A percentile compares a stretch with the other conserved stretches of the same genome.
Conservation (phyloP, 1,140 invertebrate species). For the Cephus cinctus region DNA sequence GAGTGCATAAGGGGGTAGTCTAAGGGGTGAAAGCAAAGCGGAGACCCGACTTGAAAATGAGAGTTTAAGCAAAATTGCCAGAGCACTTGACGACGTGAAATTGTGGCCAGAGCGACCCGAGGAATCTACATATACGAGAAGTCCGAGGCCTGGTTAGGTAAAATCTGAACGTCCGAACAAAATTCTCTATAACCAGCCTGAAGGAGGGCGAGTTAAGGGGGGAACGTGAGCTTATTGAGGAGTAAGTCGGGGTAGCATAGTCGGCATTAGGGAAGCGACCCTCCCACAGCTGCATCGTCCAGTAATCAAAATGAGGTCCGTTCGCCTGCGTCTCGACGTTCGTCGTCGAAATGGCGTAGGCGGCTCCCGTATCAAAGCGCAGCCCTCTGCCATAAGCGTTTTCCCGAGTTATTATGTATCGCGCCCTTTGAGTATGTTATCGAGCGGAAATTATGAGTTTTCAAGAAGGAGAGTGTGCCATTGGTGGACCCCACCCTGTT, state of each 20-base stretch:
- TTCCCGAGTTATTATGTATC: constrained; percentile 39
- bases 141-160: too few relatives aligned
- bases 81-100: neutral
- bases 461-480: too few relatives aligned
- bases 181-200: constrained; percentile 22
- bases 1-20: too few relatives aligned
- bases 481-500: too few relatives aligned
- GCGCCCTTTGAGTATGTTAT: constrained; percentile 45
- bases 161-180: constrained; percentile 31
- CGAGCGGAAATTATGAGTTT: constrained; percentile 49
- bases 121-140: constrained; percentile 21
- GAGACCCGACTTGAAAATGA: neutral
- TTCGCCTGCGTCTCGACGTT: constrained; percentile 5
- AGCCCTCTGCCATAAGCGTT: constrained; percentile 29
- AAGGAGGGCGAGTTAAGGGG: constrained; percentile 33
- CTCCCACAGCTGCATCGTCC: constrained; percentile 36
- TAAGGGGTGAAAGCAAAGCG: too few relatives aligned
- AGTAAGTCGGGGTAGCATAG: too few relatives aligned
- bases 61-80: neutral
- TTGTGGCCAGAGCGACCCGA: neutral
- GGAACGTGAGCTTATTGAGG: neutral
- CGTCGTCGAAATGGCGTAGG: too few relatives aligned
- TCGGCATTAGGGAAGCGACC: too few relatives aligned
- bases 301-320: constrained; percentile 44
- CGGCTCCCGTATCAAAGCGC: too few relatives aligned